These are phyloP conservation scores for Thermophis baileyi DNA, from an alignment of 2,113 vertebrate genomes.

Conservation along the genomic window DNA sequence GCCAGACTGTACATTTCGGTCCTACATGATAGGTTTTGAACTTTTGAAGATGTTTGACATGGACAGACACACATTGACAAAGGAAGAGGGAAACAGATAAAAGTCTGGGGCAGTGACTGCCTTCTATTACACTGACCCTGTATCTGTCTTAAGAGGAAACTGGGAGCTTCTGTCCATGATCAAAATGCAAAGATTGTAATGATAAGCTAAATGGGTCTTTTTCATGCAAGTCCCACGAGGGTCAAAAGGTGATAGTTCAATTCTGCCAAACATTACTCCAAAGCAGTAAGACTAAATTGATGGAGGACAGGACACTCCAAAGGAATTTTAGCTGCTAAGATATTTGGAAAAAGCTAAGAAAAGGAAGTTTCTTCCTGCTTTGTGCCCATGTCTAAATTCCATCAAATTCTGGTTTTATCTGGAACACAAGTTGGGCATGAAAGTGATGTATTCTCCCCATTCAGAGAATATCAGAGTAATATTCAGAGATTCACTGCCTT, in stretches of 20 bases:
- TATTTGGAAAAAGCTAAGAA: constrained; percentile 15
- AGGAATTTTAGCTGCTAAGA: constrained; percentile 27
- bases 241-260: constrained; percentile 22
- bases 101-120: not conserved
- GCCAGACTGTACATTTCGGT: not conserved
- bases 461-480: too few relatives aligned
- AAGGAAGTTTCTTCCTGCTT: not conserved
- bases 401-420: too few relatives aligned
- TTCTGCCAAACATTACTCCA: constrained; percentile 24
- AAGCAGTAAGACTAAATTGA: constrained; percentile 37
- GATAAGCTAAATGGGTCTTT: constrained; percentile 18
- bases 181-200: constrained; percentile 16
- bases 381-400: too few relatives aligned
- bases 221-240: constrained; percentile 25
- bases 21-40: not conserved
- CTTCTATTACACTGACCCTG: not conserved
- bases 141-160: constrained; percentile 9
- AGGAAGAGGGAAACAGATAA: not conserved
- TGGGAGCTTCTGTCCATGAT: not conserved
- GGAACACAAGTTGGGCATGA: not conserved
- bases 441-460: too few relatives aligned
- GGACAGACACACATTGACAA: not conserved
- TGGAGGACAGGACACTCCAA: constrained; percentile 16
- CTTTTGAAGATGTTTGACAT: not conserved
- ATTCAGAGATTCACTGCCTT: not conserved